A percentile compares a stretch with the other conserved stretches of the same genome.
Evolutionary conservation across 2,797 vertebrate genomes (phyloP).

Genomic region (Oreochromis mossambicus): DNA sequence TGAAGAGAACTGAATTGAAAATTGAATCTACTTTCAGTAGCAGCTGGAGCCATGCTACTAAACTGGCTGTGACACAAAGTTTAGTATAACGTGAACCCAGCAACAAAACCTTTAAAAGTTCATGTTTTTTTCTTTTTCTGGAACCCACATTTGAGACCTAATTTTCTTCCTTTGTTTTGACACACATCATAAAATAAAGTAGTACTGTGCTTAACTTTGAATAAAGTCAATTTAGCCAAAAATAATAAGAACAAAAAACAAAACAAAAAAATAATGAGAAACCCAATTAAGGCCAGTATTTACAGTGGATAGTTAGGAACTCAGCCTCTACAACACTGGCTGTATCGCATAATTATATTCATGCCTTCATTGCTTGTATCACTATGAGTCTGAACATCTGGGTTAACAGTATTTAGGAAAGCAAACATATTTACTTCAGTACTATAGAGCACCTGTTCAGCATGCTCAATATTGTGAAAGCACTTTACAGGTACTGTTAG

Average conservation of each 20-base stretch:
- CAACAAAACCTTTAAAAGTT: background rate
- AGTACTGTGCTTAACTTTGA: background rate
- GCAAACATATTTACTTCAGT: background rate
- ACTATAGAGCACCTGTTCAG: background rate
- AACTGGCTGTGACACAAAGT: background rate
- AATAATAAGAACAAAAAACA: background rate
- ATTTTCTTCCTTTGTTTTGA: background rate
- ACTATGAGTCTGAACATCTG: background rate
- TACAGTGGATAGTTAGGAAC: background rate
- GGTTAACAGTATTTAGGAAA: background rate
- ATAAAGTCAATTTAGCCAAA: background rate
- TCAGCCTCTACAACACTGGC: background rate
- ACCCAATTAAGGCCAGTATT: background rate
- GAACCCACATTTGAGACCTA: background rate
- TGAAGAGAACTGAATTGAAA: background rate
- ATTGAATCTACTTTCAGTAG: background rate
- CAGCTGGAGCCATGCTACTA: background rate
- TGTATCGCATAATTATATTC: background rate
- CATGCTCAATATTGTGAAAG: slow-evolving; percentile 5
- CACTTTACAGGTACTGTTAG: slow-evolving; percentile 7
- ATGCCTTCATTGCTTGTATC: background rate
- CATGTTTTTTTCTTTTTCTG: background rate
- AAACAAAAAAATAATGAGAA: background rate
- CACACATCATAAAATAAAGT: background rate
- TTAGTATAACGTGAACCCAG: background rate